These are phyloP conservation scores for Rhagoletis pomonella DNA, from an alignment of 1,140 invertebrate genomes.

Conservation along the genomic window DNA sequence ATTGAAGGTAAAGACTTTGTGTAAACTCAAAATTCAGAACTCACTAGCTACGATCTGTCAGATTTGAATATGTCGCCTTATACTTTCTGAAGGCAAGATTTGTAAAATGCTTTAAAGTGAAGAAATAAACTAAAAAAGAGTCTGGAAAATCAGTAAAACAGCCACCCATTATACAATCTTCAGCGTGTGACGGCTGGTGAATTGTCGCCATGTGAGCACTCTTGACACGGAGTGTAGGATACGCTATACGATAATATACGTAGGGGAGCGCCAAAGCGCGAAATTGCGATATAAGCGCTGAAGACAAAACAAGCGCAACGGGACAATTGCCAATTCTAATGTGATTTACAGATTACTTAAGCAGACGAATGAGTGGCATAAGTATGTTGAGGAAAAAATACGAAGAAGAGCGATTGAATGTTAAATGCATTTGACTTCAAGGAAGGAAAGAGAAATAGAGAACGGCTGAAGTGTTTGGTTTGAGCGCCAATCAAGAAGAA, in stretches of 20 bases:
- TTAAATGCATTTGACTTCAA: slow-evolving; percentile 10
- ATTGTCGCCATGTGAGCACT: background rate
- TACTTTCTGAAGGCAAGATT: too few relatives aligned
- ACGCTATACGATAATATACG: background rate
- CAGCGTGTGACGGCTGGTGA: background rate
- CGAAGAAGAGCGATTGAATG: slow-evolving; percentile 25
- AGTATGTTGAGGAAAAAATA: slow-evolving; percentile 49
- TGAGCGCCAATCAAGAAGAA: too few relatives aligned
- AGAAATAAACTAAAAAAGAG: too few relatives aligned
- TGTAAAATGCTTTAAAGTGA: too few relatives aligned
- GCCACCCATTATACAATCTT: too few relatives aligned
- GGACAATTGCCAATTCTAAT: slow-evolving; percentile 72
- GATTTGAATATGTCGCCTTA: too few relatives aligned
- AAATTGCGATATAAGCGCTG: slow-evolving; percentile 55
- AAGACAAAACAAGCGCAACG: slow-evolving; percentile 64
- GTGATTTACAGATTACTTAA: slow-evolving; percentile 68
- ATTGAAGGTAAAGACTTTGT: too few relatives aligned
- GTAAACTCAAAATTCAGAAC: too few relatives aligned
- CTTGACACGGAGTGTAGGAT: background rate
- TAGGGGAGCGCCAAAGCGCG: slow-evolving; percentile 29
- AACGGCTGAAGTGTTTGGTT: too few relatives aligned
- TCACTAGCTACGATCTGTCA: too few relatives aligned
- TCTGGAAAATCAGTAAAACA: too few relatives aligned
- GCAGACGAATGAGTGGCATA: slow-evolving; percentile 53
- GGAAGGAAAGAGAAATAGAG: too few relatives aligned